These are phyloP conservation scores for Halichoeres trimaculatus DNA, from an alignment of 2,113 vertebrate species.

Conservation along the genomic window DNA sequence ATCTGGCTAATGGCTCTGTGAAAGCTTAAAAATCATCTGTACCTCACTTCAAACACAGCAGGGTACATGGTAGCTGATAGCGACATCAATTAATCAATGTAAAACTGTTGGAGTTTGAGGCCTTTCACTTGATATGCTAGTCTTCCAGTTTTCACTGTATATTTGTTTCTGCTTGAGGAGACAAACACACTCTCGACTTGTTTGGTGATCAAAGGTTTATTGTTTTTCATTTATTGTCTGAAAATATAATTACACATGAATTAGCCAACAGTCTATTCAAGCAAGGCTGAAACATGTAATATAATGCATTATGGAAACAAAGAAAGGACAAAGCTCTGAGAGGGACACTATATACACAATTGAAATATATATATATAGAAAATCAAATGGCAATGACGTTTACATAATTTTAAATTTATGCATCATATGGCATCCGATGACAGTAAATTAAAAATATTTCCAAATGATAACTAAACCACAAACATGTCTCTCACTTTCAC, in stretches of 20 bases:
- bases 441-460: constrained; percentile 72
- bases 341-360: constrained; percentile 77
- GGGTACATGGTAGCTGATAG: too few relatives aligned
- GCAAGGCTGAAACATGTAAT: constrained; percentile 77
- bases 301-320: constrained; percentile 68
- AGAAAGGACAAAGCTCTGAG: constrained; percentile 56
- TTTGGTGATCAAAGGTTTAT: constrained; percentile 73
- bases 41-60: neutral
- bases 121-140: too few relatives aligned
- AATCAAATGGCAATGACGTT: constrained; percentile 85
- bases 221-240: constrained; percentile 74
- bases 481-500: constrained; percentile 58
- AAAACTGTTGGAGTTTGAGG: too few relatives aligned
- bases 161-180: neutral
- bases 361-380: constrained; percentile 73
- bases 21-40: neutral
- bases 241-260: constrained; percentile 75
- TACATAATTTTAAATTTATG: constrained; percentile 76
- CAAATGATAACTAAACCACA: constrained; percentile 67
- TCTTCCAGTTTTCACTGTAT: neutral
- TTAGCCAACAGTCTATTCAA: constrained; percentile 75
- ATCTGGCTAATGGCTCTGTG: neutral
- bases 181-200: constrained; percentile 1
- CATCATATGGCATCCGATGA: constrained; percentile 87
- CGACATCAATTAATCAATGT: too few relatives aligned